phyloP scores from a whole-genome alignment of 2,113 vertebrate genomes.

The Plotosus lineatus region DNA sequence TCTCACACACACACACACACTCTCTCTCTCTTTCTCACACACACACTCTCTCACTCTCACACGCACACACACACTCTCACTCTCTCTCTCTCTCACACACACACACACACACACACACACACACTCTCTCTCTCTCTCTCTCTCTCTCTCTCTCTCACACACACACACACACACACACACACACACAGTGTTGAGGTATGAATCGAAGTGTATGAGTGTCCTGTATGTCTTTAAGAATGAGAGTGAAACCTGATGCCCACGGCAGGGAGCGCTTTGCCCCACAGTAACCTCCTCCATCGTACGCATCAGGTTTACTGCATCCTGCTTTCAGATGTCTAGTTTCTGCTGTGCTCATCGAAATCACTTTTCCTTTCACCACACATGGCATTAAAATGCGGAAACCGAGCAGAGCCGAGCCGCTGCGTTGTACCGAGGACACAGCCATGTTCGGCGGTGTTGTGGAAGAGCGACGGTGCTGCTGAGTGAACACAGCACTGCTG shows the following conservation, averaged over 20 bases:
- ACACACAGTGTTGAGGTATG: constrained; percentile 1
- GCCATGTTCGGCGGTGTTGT: background rate
- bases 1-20: too few species aligned
- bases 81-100: too few species aligned
- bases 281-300: constrained; percentile 47
- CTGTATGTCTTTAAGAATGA: constrained; percentile 67
- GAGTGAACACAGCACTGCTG: constrained; percentile 30
- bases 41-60: too few species aligned
- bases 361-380: constrained; percentile 1
- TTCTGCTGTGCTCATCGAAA: constrained; percentile 23
- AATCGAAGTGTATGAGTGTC: background rate
- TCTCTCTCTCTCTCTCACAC: too few species aligned
- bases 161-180: background rate
- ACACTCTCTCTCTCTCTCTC: too few species aligned
- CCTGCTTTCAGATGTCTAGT: constrained; percentile 52
- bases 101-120: too few species aligned
- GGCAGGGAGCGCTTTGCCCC: constrained; percentile 36
- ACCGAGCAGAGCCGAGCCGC: background rate
- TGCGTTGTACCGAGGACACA: background rate
- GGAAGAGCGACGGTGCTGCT: constrained; percentile 7
- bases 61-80: too few species aligned
- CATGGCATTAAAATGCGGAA: background rate
- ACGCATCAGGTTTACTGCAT: constrained; percentile 57
- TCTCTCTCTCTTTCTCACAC: too few species aligned
- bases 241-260: constrained; percentile 64